Conservation (phyloP, 2,113 vertebrate genomes). For the Perca flavescens region DNA sequence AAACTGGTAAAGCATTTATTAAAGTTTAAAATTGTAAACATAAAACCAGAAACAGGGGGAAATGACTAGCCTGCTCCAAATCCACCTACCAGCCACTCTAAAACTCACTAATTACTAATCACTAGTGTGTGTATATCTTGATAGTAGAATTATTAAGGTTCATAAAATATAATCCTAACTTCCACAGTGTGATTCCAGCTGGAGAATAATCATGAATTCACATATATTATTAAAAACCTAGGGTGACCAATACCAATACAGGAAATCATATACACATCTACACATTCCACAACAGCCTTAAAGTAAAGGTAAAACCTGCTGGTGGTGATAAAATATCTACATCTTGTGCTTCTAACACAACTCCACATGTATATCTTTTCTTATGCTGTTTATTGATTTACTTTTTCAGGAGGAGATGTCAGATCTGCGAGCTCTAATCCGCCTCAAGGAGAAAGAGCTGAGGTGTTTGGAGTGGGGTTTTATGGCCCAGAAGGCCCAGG, state of each 20-base stretch:
- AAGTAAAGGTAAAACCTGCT: neutral
- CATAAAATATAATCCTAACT: neutral
- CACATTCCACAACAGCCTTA: neutral
- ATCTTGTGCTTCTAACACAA: neutral
- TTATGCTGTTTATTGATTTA: neutral
- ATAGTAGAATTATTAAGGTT: neutral
- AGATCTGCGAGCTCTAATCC: slow-evolving; percentile 83
- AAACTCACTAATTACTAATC: neutral
- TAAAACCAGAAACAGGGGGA: neutral
- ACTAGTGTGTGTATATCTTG: neutral
- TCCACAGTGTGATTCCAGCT: neutral
- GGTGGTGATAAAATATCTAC: neutral
- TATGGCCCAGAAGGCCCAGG: slow-evolving; percentile 83
- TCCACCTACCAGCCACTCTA: neutral
- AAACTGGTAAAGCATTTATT: neutral
- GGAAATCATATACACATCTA: no score
- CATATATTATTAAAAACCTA: neutral
- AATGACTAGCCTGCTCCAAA: no score
- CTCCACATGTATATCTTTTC: neutral
- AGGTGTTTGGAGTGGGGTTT: slow-evolving; percentile 85
- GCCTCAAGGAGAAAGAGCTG: slow-evolving; percentile 87
- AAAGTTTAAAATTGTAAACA: neutral
- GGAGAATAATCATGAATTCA: neutral
- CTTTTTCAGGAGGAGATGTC: slow-evolving; percentile 89
- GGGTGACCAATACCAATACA: neutral